These are phyloP conservation scores for Schizotus pectinicornis DNA, from an alignment of 2,888 invertebrate genomes.

Conservation along the genomic window DNA sequence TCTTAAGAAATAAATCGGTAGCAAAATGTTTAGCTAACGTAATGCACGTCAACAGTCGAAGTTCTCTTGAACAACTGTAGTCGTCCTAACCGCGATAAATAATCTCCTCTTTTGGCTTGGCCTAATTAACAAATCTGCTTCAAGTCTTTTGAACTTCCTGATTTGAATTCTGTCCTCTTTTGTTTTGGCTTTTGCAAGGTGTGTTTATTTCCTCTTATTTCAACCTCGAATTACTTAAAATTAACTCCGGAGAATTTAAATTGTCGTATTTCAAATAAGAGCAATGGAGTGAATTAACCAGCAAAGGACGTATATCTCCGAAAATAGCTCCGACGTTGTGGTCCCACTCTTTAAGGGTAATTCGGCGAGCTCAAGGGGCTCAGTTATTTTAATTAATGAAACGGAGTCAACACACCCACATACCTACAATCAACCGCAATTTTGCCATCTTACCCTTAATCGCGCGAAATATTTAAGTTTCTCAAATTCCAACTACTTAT, in stretches of 20 bases:
- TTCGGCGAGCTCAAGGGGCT: constrained; percentile 1
- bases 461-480: too few species aligned
- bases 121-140: neutral
- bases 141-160: neutral
- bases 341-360: constrained; percentile 6
- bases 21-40: too few species aligned
- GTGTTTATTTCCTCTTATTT: neutral
- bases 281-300: constrained; percentile 1
- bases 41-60: too few species aligned
- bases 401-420: constrained; percentile 3
- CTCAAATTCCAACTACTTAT: too few species aligned
- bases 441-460: too few species aligned
- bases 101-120: neutral
- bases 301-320: neutral
- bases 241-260: neutral
- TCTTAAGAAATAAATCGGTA: too few species aligned
- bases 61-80: neutral
- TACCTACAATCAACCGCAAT: too few species aligned
- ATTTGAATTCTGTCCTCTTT: neutral
- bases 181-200: too few species aligned
- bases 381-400: constrained; percentile 6
- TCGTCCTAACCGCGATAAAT: neutral
- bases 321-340: constrained; percentile 5
- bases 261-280: neutral
- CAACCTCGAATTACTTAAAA: neutral